A percentile compares a stretch with the other conserved stretches of the same genome.
These are phyloP conservation scores for Heliconius charithonia DNA, from an alignment of 2,888 invertebrate species.

Conservation along the genomic window DNA sequence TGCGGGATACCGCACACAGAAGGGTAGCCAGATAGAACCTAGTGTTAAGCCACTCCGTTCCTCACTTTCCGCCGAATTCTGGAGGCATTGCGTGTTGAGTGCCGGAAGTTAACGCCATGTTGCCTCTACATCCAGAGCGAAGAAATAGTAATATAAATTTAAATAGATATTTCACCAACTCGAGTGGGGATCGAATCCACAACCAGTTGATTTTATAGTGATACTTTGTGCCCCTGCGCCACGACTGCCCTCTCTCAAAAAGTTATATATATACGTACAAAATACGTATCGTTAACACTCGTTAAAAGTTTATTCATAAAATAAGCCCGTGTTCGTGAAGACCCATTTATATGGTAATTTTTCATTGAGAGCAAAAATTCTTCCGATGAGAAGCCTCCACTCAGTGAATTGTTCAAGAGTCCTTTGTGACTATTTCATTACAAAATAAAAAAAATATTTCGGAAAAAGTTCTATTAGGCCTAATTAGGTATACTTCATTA, in stretches of 20 bases:
- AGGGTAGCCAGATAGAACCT: no score
- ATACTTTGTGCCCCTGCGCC: no score
- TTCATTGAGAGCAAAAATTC: slow-evolving; percentile 44
- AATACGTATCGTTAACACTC: slow-evolving; percentile 22
- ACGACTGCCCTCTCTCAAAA: not conserved
- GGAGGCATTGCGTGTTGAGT: no score
- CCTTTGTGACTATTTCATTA: slow-evolving; percentile 37
- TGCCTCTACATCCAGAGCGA: no score
- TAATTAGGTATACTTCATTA: not conserved
- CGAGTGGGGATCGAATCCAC: no score
- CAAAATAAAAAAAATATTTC: slow-evolving; percentile 17
- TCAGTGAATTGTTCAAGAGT: slow-evolving; percentile 27
- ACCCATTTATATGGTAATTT: slow-evolving; percentile 53
- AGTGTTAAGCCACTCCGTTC: no score
- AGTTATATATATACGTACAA: not conserved
- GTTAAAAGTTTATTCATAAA: slow-evolving; percentile 22
- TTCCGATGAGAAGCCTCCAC: slow-evolving; percentile 22
- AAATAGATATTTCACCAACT: no score
- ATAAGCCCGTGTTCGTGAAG: slow-evolving; percentile 33
- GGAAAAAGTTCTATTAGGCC: not conserved
- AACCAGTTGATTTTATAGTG: no score
- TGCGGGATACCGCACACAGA: no score
- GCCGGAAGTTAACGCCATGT: no score
- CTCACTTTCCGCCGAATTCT: no score
- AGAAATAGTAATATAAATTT: no score